Base-by-base conservation (phyloP, 1,140 invertebrate species). In the Uloborus diversus region DNA sequence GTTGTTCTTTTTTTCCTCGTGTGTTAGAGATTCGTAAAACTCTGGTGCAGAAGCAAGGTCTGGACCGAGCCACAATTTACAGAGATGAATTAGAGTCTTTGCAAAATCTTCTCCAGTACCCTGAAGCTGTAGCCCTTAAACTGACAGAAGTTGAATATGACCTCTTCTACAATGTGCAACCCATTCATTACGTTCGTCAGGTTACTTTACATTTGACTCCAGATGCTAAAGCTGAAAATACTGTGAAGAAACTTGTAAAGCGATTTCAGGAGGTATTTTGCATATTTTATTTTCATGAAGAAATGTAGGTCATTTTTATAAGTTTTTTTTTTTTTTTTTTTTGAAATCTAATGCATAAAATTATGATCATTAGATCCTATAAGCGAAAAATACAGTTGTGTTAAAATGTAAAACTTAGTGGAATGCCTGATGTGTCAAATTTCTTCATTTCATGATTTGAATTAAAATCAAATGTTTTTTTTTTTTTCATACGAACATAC, bases 51-150 rank as follows among this genome's bases (percentile, higher is more conserved):
- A 61, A 47, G 2, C 76, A 75, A n/a, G 66, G 76, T 32, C 20
- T 65, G 14, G 73, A 87, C 75, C 83, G 87, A 71, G 86, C 87
- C 27, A 80, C 66, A 20, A 25, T 88, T 84, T 91, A 93, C 88
- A 90, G 91, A 85, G 91, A 93, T 86, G 95, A 97, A 89, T 89
- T 98, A 87, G 92, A 95, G 87, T 89, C 91, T 82, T 89, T 97
- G 85, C 94, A 94, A 87, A 92, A 92, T 84, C 88, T 97, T 84
- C 90, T 97, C 56, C 94, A 96, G 86, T 98, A 97, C 88, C 96
- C 96, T 25, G 96, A 98, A 90, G 96, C 97, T 89, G 94, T 97
- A 82, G 96, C 96, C 33, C 88, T 97, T 56, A 89, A 91, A 81
- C 89, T 97, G 83, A 92, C 94, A 49, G 92, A 95, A 83, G 92